phyloP scores from a whole-genome alignment of 2,888 invertebrate species.

The Synergus laeviventris region DNA sequence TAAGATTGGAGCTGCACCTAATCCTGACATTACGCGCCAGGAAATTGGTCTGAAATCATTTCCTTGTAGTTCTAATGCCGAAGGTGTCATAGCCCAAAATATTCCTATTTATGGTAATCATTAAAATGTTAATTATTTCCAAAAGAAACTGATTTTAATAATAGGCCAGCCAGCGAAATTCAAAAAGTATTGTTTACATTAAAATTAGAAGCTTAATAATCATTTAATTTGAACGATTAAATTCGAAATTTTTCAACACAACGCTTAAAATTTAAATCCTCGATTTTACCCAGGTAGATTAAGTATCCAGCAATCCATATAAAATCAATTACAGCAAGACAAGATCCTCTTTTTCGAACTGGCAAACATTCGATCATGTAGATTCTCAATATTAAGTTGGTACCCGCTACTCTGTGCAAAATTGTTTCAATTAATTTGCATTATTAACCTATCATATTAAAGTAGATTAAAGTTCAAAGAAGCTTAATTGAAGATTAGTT shows the following conservation, averaged over 20 bases:
- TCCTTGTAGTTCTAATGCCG: slow-evolving; percentile 60
- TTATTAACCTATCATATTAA: slow-evolving; percentile 14
- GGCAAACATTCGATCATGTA: slow-evolving; percentile 75
- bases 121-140: not conserved
- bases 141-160: not conserved
- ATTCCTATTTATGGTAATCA: slow-evolving; percentile 53
- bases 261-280: not conserved
- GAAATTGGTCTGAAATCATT: slow-evolving; percentile 70
- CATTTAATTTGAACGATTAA: not conserved
- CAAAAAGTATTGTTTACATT: not conserved
- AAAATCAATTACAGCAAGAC: slow-evolving; percentile 71
- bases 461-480: not conserved
- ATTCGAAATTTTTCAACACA: not conserved
- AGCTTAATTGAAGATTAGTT: slow-evolving; percentile 51
- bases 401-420: slow-evolving; percentile 70
- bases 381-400: slow-evolving; percentile 69
- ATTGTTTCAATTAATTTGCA: slow-evolving; percentile 43
- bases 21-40: slow-evolving; percentile 74
- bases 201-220: not conserved
- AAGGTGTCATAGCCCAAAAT: slow-evolving; percentile 64
- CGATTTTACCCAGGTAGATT: slow-evolving; percentile 61
- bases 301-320: slow-evolving; percentile 73
- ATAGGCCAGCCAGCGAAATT: not conserved
- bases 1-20: slow-evolving; percentile 72
- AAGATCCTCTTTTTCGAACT: slow-evolving; percentile 70